Evolutionary conservation across 2,888 invertebrate species (phyloP).

Genomic region (Lepidocyrtinus sp.): DNA sequence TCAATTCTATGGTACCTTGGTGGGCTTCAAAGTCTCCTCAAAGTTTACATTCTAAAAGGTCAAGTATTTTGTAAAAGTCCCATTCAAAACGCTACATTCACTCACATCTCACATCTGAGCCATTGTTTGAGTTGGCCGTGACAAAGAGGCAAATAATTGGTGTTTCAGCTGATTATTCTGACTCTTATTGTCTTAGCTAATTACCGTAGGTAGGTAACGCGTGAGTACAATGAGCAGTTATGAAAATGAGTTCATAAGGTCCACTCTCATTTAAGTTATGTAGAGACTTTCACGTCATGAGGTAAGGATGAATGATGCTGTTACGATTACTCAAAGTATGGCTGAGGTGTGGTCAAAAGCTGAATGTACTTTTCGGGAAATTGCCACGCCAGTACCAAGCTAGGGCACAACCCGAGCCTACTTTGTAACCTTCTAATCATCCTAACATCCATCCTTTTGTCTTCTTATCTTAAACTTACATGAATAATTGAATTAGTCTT

Average conservation of each 20-base stretch:
- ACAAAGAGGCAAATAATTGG: slow-evolving; percentile 4
- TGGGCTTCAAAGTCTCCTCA: too few relatives aligned
- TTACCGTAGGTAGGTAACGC: slow-evolving; percentile 3
- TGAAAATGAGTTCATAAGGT: slow-evolving; percentile 19
- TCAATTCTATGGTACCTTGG: too few relatives aligned
- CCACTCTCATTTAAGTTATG: slow-evolving; percentile 24
- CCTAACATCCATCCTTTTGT: slow-evolving; percentile 10
- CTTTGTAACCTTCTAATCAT: slow-evolving; percentile 4
- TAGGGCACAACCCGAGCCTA: neutral
- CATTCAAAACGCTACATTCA: slow-evolving; percentile 6
- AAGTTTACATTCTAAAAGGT: slow-evolving; percentile 9
- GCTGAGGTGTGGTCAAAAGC: neutral
- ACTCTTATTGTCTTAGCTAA: slow-evolving; percentile 8
- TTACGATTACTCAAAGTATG: slow-evolving; percentile 8
- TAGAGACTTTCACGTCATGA: slow-evolving; percentile 12
- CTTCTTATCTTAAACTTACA: slow-evolving; percentile 14
- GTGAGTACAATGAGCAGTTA: slow-evolving; percentile 17
- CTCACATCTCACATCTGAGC: too few relatives aligned
- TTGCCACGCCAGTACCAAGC: too few relatives aligned
- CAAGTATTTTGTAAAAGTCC: neutral
- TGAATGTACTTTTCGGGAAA: neutral
- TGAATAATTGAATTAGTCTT: slow-evolving; percentile 47
- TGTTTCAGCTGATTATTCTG: neutral
- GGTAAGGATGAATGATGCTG: slow-evolving; percentile 9
- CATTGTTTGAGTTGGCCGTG: slow-evolving; percentile 10